phyloP scores from a whole-genome alignment of 1,140 invertebrate genomes.

The Hylaeus volcanicus region DNA sequence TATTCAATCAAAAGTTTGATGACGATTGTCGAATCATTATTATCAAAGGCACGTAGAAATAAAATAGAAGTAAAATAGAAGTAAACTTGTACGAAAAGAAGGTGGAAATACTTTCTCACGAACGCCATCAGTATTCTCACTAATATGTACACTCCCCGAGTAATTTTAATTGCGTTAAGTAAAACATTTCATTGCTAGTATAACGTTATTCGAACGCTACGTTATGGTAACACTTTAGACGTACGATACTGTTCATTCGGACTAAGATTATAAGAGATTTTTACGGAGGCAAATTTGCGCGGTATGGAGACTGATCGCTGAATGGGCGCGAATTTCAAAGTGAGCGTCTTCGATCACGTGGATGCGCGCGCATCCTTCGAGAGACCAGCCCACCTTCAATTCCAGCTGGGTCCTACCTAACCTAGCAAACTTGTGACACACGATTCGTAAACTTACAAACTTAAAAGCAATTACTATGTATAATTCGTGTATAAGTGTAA shows the following conservation, averaged over 20 bases:
- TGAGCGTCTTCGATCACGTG: not conserved
- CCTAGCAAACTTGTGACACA: conserved; percentile 9
- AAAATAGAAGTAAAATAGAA: not conserved
- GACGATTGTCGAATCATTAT: not conserved
- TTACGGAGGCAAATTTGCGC: not conserved
- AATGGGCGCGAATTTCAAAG: not conserved
- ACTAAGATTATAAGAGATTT: not conserved
- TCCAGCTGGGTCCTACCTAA: not conserved
- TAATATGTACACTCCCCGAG: not conserved
- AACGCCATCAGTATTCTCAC: not conserved
- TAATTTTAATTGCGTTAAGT: not conserved
- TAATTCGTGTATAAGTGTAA: not conserved
- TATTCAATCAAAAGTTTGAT: not conserved
- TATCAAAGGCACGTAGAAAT: not conserved
- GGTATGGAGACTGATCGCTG: not conserved
- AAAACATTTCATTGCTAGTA: not conserved
- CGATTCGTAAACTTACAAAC: not conserved
- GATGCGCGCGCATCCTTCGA: not conserved
- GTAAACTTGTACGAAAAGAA: not conserved
- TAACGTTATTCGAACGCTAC: not conserved
- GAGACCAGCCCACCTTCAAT: not conserved
- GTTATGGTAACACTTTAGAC: not conserved
- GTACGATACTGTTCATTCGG: not conserved
- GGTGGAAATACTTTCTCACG: not conserved
- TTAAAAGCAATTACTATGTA: not conserved